Base-by-base conservation (phyloP, 2,797 vertebrate genomes). In the Macrochelys suwanniensis region DNA sequence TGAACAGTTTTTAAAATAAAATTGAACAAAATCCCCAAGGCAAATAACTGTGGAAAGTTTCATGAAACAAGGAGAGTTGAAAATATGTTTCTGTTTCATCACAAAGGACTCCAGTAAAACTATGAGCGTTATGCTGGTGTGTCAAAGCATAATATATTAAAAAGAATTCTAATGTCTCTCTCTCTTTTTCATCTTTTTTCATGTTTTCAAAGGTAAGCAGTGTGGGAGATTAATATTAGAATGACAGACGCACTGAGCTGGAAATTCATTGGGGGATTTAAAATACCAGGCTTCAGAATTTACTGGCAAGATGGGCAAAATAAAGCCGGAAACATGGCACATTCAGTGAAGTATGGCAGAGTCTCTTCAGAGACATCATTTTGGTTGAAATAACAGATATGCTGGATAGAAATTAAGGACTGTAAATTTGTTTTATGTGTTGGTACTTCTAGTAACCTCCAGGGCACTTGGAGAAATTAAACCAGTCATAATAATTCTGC, bases 161-260 rank as follows among this genome's bases (percentile, higher is more conserved):
- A 97, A 96, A 90, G 94, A 96, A 94, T 96, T 89, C 76, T 89
- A 86, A 94, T 93, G 89, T 87, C 88, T 94, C 92, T 95, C 92
- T 89, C 94, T 82, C 81, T 71, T 82, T 95, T 97, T 96, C 89
- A 96, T 97, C 89, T 97, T 94, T 96, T 96, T 93, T 94, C 86
- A 82, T 94, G 68, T 88, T 95, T 94, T 96, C 86, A 93, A 93
- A 93, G 92, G 94, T 94, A 91, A 96, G 81, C 33, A 65, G 37
- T 84, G 4, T 90, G 15, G 89, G 82, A 96, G 84, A 87, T 92
- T 95, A 96, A 93, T 95, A 92, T 89, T 95, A 84, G 88, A 96
- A 93, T 96, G 95, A 94, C 87, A 90, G 61, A 61, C 76, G 94
- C 94, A 88, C 50, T 54, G 79, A 94, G 85, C 2, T 89, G 28